Evolutionary conservation across 2,797 vertebrate genomes (phyloP), one percentile per base, ranked within the genome.

Genomic region (Hyperoplus immaculatus): DNA sequence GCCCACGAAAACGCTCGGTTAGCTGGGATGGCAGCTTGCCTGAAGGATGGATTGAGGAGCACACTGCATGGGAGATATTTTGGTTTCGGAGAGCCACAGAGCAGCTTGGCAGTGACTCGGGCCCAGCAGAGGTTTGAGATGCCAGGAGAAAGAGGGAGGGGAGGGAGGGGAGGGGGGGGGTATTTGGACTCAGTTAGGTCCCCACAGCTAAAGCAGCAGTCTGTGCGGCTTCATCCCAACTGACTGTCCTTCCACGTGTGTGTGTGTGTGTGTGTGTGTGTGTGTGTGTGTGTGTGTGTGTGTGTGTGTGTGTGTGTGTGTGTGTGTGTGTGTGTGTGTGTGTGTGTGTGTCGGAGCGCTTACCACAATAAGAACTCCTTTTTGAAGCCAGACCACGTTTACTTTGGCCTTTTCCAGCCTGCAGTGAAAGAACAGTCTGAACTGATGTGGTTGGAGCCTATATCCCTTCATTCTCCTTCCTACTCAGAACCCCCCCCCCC

Each of bases 61-160:
- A 74, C 58, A 71, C 78, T 83, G 29, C 29, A 29, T 29, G 77
- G 81, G 82, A 84, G 81, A 66, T 86, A 82, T 89, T 89, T 84
- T 73, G 71, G 76, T 76, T 79, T 55, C 14, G 45, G 78, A 76
- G 80, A 82, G 67, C 78, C 50, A 3, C 72, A 79, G 56, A 75
- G 81, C 45, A 55, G 78, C 51, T 77, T 83, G 88, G 83, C 82
- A 75, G 69, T 1, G 9, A 46, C 61, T 83, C 81, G 75, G 29
- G 68, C 46, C 21, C 49, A 49, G 64, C 69, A 72, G 76, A 80
- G 47, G 77, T 80, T 74, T 81, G 64, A 84, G 71, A 76, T 50
- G 3, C 63, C 51, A 62, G 71, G 16, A 55, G 36, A 62, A 36
- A 21, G 15, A 45, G 45, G n/a, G 18, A 45, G 13, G 21, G 55